Percentiles rank a stretch among this genome's conserved stretches.
Conservation (phyloP, 2,888 invertebrate genomes). For the Eurytoma californica region DNA sequence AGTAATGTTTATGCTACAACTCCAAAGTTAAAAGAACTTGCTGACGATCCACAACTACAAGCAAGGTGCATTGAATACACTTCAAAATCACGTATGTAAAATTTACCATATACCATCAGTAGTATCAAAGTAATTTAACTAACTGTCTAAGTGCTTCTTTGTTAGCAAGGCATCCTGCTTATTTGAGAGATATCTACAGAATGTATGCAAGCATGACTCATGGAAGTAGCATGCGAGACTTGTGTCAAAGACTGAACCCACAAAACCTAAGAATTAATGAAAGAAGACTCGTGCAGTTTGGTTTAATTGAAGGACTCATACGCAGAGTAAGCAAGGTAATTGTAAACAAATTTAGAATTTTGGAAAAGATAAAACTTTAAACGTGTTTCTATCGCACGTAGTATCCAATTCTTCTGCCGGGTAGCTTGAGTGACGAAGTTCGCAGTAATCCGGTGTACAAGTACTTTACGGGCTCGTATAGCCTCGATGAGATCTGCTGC, state of each 20-base stretch:
- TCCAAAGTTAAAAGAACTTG: constrained; percentile 82
- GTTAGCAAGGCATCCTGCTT: constrained; percentile 80
- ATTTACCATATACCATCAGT: neutral
- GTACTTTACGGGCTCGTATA: constrained; percentile 87
- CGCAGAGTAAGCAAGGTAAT: constrained; percentile 85
- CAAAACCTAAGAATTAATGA: constrained; percentile 86
- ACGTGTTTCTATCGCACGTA: constrained; percentile 51
- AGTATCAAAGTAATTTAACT: neutral
- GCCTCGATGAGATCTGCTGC: constrained; percentile 94
- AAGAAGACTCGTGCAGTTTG: constrained; percentile 90
- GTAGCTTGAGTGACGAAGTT: constrained; percentile 64
- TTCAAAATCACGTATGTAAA: constrained; percentile 80
- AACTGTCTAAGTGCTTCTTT: constrained; percentile 19
- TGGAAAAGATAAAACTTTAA: neutral
- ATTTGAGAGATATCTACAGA: constrained; percentile 83
- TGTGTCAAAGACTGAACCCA: constrained; percentile 85
- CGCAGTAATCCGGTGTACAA: constrained; percentile 75
- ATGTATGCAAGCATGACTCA: constrained; percentile 87
- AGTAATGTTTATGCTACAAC: constrained; percentile 90
- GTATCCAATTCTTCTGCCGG: constrained; percentile 72
- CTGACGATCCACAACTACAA: constrained; percentile 81
- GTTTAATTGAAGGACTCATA: constrained; percentile 89
- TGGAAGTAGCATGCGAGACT: constrained; percentile 85
- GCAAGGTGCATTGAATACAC: constrained; percentile 84
- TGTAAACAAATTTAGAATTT: neutral